Base-by-base conservation (phyloP, 1,140 invertebrate species). In the Chrysomallon squamiferum region DNA sequence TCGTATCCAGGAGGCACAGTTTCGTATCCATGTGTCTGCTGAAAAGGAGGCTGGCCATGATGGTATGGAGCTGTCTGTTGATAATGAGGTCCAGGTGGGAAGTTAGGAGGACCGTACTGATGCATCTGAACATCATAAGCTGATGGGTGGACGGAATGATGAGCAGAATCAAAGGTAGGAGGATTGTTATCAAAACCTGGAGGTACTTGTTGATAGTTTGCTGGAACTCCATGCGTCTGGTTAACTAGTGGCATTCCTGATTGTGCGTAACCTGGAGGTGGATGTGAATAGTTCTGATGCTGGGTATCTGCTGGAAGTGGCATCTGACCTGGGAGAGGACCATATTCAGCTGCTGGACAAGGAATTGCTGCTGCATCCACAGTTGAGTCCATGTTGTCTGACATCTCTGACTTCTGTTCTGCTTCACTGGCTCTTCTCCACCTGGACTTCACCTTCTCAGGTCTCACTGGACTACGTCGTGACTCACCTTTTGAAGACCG, bases 361-460 rank as follows among this genome's bases (percentile, higher is more conserved):
- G 35, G 35, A 38, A 38, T 38, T 7, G 35, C 35, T 38, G 5
- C 35, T 38, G 47, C 7, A 7, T 50, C 25, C 4, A 27, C n/a
- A 50, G 47, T 27, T 50, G n/a, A 5, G 5, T 50, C n/a, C 7
- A 20, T 50, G 47, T 6, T 7, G 7, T 50, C n/a, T 7, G 47
- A 61, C 1, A 62, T 47, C 22, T 65, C 68, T 25, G 68, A 64
- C 27, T 68, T 59, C n/a, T 70, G 66, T 75, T 95, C 93, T 45
- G 93, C 85, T 82, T 95, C 93, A 85, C 92, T 93, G 1, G 91
- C 92, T 66, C 92, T 84, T 56, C 93, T 84, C 93, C 93, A 95
- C 29, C 93, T 86, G 5, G 93, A 93, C 82, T 95, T 95, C 0
- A 95, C 92, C 87, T 94, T 94, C 6, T 93, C 91, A 2, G 92